Evolutionary conservation across 1,140 invertebrate species (phyloP), one percentile per base, ranked within the genome.

Genomic region (Lutraria rhynchaena): DNA sequence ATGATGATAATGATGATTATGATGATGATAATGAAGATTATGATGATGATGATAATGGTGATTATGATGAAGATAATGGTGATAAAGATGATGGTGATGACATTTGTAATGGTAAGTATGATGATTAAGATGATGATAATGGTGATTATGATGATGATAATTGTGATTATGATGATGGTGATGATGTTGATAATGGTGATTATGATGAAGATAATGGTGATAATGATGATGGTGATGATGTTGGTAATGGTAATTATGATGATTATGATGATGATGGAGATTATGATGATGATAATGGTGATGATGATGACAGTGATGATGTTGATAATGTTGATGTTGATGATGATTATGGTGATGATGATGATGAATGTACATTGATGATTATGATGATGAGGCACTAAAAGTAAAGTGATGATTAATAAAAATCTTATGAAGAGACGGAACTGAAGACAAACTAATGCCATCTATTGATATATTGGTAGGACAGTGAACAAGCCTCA

Each of bases 1-100:
- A 67, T 46, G 37, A 46, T 67, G 37, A 46, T 67, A 41, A 49
- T 44, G 63, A 49, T 65, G 17, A 33, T 67, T n/a, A 27, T 67
- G 63, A 22, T 67, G 35, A 46, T 67, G 35, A 46, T 44, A 44
- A 41, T 67, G 29, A 33, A n/a, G 24, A 67, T 67, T 3, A 67
- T 46, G 37, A 67, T 67, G 63, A 44, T 41, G 37, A 44, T 46
- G 63, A 67, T 7, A 19, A 46, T 19, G 24, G 46, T n/a, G 17
- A 67, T 44, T 51, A 69, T 69, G 46, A 31, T 51, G 27, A 4
- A 19, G 27, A 61, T 61, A n/a, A 67, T 44, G 5, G 46, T 44
- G 63, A 22, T 9, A 41, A 65, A n/a, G 31, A 65, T 65, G 29
- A 65, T 2, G 19, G n/a, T 63, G 31, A 33, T 63, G 60, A 37